Conservation (phyloP, 1,140 invertebrate species). For the Drosophila lini region DNA sequence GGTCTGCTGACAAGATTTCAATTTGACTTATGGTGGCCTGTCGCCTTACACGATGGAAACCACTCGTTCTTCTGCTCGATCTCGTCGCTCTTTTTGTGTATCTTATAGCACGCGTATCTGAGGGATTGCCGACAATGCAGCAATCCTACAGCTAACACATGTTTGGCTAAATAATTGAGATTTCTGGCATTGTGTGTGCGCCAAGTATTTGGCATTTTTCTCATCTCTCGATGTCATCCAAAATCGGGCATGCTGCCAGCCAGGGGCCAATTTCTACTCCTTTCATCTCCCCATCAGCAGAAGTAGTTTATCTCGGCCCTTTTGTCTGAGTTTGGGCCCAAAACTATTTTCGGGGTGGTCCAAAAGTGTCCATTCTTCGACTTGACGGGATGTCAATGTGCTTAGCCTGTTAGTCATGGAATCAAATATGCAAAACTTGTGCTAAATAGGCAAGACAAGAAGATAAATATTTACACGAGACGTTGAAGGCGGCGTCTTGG, state of each 20-base stretch:
- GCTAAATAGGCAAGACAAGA: conserved; percentile 39
- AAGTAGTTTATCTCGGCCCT: conserved; percentile 8
- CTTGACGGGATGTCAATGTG: conserved; percentile 42
- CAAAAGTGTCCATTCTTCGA: neutral
- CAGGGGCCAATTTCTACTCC: conserved; percentile 14
- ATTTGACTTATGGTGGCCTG: conserved; percentile 63
- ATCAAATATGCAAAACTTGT: conserved; percentile 63
- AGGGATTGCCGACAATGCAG: conserved; percentile 69
- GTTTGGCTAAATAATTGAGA: conserved; percentile 78
- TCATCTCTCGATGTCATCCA: conserved; percentile 42
- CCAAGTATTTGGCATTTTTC: conserved; percentile 69
- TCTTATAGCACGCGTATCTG: conserved; percentile 62
- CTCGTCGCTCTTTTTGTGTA: neutral
- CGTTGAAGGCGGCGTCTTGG: conserved; percentile 34
- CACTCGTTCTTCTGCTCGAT: conserved; percentile 26
- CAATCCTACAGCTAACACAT: conserved; percentile 71
- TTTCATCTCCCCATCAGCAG: conserved; percentile 7
- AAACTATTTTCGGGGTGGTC: conserved; percentile 21
- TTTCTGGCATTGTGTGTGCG: conserved; percentile 50
- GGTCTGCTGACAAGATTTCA: conserved; percentile 69
- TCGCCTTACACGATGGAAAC: conserved; percentile 42
- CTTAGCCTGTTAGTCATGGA: conserved; percentile 48
- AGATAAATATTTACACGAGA: conserved; percentile 51
- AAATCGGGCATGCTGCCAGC: conserved; percentile 60
- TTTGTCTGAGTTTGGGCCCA: conserved; percentile 6